phyloP scores from a whole-genome alignment of 2,888 invertebrate genomes.

The Lagria hirta region DNA sequence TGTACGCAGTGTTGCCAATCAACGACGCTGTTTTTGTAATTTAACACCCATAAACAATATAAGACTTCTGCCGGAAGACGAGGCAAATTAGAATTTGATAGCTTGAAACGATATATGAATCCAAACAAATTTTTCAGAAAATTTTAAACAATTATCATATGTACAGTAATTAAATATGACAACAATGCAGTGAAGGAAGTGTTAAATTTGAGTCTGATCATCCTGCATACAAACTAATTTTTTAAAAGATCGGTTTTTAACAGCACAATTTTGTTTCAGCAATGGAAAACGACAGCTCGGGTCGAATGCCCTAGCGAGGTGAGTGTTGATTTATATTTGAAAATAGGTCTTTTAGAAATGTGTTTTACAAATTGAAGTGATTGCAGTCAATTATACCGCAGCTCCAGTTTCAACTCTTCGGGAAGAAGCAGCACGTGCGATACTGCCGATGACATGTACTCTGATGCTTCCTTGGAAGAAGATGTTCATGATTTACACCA shows the following conservation, averaged over 20 bases:
- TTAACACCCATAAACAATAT: too few species aligned
- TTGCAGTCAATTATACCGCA: slow-evolving; percentile 86
- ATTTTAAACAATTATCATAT: too few species aligned
- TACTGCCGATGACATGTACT: slow-evolving; percentile 93
- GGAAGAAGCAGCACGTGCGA: slow-evolving; percentile 90
- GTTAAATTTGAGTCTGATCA: too few species aligned
- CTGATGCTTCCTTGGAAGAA: slow-evolving; percentile 88
- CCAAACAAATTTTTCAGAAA: too few species aligned
- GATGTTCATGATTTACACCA: slow-evolving; percentile 91
- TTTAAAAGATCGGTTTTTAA: too few species aligned
- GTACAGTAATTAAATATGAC: too few species aligned
- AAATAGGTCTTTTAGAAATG: slow-evolving; percentile 16
- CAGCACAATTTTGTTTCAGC: slow-evolving; percentile 64
- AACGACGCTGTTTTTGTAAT: too few species aligned
- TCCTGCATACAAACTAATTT: too few species aligned
- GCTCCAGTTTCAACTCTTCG: slow-evolving; percentile 90
- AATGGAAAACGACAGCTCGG: slow-evolving; percentile 79
- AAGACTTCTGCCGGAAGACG: too few species aligned
- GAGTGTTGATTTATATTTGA: slow-evolving; percentile 46
- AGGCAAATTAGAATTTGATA: too few species aligned
- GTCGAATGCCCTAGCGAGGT: slow-evolving; percentile 87
- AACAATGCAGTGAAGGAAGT: too few species aligned
- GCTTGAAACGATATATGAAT: too few species aligned
- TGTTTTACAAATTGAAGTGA: slow-evolving; percentile 26
- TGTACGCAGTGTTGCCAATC: slow-evolving; percentile 11